phyloP scores from a whole-genome alignment of 1,140 invertebrate genomes.

The Paracyclopina nana region DNA sequence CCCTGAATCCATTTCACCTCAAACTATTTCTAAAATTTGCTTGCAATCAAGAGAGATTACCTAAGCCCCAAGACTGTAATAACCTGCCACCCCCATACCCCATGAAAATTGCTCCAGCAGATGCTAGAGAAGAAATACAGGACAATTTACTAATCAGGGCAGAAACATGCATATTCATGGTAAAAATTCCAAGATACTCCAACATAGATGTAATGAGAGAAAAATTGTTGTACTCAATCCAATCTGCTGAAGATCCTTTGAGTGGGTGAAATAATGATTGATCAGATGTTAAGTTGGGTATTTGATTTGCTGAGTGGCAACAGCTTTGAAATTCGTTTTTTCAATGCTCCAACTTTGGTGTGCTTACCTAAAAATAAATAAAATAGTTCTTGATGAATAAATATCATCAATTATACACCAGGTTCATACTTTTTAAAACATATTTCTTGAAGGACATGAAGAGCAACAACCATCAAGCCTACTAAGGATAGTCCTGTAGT shows the following conservation, averaged over 20 bases:
- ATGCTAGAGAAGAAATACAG: slow-evolving; percentile 24
- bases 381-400: too few species aligned
- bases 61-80: neutral
- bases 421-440: too few species aligned
- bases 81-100: slow-evolving; percentile 28
- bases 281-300: too few species aligned
- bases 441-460: too few species aligned
- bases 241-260: slow-evolving; percentile 27
- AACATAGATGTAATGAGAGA: slow-evolving; percentile 26
- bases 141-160: slow-evolving; percentile 26
- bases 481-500: too few species aligned
- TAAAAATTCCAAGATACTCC: slow-evolving; percentile 28
- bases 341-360: too few species aligned
- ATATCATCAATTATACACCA: too few species aligned
- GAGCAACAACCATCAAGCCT: too few species aligned
- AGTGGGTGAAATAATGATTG: slow-evolving; percentile 23
- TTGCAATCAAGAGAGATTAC: slow-evolving; percentile 19
- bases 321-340: too few species aligned
- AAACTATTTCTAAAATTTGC: slow-evolving; percentile 29
- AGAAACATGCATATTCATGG: slow-evolving; percentile 30
- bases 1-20: slow-evolving; percentile 26
- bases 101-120: slow-evolving; percentile 30
- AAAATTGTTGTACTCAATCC: slow-evolving; percentile 26
- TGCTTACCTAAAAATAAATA: too few species aligned
- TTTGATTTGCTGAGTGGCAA: too few species aligned